A percentile compares a stretch with the other conserved stretches of the same genome.
Conservation (phyloP, 2,113 vertebrate genomes). For the Chelonoidis abingdonii region DNA sequence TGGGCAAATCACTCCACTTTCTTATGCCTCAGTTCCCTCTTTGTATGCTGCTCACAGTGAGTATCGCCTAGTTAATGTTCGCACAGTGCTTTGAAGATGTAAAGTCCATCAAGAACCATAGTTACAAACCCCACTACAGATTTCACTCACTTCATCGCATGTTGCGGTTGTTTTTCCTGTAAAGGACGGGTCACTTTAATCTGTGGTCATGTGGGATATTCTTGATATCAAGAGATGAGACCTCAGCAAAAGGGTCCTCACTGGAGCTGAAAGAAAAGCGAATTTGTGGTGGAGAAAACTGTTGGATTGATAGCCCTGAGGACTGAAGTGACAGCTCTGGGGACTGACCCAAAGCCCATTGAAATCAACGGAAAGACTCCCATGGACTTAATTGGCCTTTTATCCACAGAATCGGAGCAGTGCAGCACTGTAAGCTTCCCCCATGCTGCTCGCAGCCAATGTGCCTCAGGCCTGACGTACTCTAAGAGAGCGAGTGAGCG, state of each 20-base stretch:
- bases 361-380: not conserved
- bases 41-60: not conserved
- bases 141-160: slow-evolving; percentile 52
- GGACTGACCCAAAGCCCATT: slow-evolving; percentile 24
- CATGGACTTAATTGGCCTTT: not conserved
- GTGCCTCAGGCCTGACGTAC: slow-evolving; percentile 12
- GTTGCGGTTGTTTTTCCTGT: slow-evolving; percentile 35
- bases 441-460: not conserved
- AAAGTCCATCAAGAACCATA: slow-evolving; percentile 27
- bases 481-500: slow-evolving; percentile 47
- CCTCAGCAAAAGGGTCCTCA: slow-evolving; percentile 16
- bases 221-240: slow-evolving; percentile 7
- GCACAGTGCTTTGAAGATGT: slow-evolving; percentile 58
- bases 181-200: not conserved
- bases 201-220: not conserved
- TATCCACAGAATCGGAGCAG: not conserved
- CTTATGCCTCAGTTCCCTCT: slow-evolving; percentile 17
- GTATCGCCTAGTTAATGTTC: not conserved
- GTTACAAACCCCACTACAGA: slow-evolving; percentile 56
- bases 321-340: not conserved
- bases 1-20: not conserved
- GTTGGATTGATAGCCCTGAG: not conserved
- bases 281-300: not conserved
- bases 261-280: slow-evolving; percentile 24
- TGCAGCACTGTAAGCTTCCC: not conserved